A percentile compares a stretch with the other conserved stretches of the same genome.
These are phyloP conservation scores for Neomorphus geoffroyi DNA, from an alignment of 2,797 vertebrate species.

Conservation along the genomic window DNA sequence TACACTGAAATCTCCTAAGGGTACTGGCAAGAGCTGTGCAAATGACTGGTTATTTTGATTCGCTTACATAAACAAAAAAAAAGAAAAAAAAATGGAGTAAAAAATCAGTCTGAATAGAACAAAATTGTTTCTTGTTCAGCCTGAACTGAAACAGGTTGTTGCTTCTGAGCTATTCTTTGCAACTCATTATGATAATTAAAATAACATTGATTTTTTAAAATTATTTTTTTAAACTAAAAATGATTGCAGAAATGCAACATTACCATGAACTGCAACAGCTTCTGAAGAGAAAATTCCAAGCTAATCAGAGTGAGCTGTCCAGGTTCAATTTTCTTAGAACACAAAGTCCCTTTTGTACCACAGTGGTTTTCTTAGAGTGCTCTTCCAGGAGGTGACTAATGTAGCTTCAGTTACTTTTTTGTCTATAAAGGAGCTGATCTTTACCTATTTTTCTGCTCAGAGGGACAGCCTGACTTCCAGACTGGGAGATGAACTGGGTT, in stretches of 20 bases:
- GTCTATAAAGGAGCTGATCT: not conserved
- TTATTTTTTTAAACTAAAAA: not conserved
- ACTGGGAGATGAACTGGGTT: not conserved
- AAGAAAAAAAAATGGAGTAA: not conserved
- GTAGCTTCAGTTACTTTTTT: not conserved
- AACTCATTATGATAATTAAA: not conserved
- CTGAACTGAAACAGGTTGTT: not conserved
- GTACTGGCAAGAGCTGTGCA: conserved; percentile 8
- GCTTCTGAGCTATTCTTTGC: not conserved
- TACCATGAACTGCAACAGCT: not conserved
- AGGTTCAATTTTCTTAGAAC: not conserved
- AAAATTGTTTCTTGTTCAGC: conserved; percentile 4
- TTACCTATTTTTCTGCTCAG: not conserved
- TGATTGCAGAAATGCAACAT: not conserved
- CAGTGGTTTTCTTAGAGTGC: not conserved
- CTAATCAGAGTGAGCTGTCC: not conserved
- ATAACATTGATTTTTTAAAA: not conserved
- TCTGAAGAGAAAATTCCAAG: not conserved
- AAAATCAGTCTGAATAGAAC: not conserved
- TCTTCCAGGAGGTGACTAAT: conserved; percentile 7
- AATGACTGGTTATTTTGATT: conserved; percentile 39
- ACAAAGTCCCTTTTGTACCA: not conserved
- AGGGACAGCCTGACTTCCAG: not conserved
- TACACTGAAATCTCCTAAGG: conserved; percentile 44
- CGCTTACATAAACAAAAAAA: conserved; percentile 42